A percentile compares a stretch with the other conserved stretches of the same genome.
These are phyloP conservation scores for Macrotus californicus DNA, from an alignment of 2,113 vertebrate genomes.

Conservation along the genomic window DNA sequence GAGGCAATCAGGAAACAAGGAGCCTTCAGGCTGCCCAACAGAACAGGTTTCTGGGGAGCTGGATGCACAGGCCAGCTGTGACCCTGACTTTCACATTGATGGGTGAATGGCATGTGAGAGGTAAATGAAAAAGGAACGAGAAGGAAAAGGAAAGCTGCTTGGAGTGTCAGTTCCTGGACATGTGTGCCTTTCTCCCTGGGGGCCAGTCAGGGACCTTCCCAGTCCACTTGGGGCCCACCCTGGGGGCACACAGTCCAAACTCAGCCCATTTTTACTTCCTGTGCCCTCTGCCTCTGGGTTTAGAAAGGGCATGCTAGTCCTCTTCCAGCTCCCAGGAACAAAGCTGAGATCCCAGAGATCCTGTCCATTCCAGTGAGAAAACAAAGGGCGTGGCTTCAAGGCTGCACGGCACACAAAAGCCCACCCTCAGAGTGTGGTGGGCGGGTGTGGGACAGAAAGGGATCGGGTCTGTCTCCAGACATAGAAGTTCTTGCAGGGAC, in stretches of 20 bases:
- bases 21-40: not conserved
- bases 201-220: not conserved
- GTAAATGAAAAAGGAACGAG: constrained; percentile 18
- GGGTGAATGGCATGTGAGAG: constrained; percentile 38
- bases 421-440: not conserved
- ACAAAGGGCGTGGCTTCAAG: not conserved
- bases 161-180: constrained; percentile 56
- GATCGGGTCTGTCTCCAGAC: constrained; percentile 34
- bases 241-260: not conserved
- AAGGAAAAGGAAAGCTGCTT: constrained; percentile 27
- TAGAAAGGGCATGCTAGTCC: not conserved
- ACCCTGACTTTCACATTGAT: constrained; percentile 68
- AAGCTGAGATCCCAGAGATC: constrained; percentile 33
- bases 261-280: constrained; percentile 4
- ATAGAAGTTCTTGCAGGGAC: constrained; percentile 39
- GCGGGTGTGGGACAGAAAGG: not conserved
- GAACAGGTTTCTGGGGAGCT: not conserved
- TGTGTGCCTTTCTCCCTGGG: not conserved
- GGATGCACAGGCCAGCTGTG: constrained; percentile 60
- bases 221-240: not conserved
- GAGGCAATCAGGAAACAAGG: not conserved
- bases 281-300: not conserved
- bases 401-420: not conserved
- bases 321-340: not conserved
- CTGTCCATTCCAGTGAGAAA: constrained; percentile 42